These are phyloP conservation scores for Leptoclinus maculatus DNA, from an alignment of 2,797 vertebrate genomes.

Conservation along the genomic window DNA sequence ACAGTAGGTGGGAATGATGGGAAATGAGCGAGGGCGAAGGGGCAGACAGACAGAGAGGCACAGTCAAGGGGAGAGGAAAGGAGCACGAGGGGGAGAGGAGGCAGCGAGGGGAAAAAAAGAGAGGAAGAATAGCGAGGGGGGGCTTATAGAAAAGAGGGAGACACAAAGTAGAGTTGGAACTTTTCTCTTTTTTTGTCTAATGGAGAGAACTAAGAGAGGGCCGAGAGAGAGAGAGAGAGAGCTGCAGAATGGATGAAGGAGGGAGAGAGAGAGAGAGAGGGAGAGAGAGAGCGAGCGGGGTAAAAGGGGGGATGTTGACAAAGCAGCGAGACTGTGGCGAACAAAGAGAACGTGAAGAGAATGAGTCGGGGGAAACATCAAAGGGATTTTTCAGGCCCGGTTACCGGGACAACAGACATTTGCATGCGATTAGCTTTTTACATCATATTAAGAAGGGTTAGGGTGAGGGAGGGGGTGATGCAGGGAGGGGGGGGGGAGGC, in stretches of 20 bases:
- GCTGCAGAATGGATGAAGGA: slow-evolving; percentile 75
- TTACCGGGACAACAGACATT: slow-evolving; percentile 92
- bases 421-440: slow-evolving; percentile 92
- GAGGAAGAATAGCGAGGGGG: slow-evolving; percentile 69
- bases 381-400: slow-evolving; percentile 90
- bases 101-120: slow-evolving; percentile 17
- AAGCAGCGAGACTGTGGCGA: slow-evolving; percentile 87
- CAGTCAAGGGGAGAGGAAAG: slow-evolving; percentile 78
- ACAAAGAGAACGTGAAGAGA: slow-evolving; percentile 90
- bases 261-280: slow-evolving; percentile 59
- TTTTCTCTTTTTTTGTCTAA: slow-evolving; percentile 54
- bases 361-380: slow-evolving; percentile 90
- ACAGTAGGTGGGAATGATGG: slow-evolving; percentile 84
- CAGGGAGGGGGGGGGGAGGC: slow-evolving; percentile 49
- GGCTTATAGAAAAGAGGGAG: slow-evolving; percentile 75
- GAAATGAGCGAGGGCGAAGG: slow-evolving; percentile 84
- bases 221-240: slow-evolving; percentile 66
- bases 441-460: slow-evolving; percentile 88
- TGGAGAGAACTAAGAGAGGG: slow-evolving; percentile 71
- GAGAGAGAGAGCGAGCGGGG: slow-evolving; percentile 54
- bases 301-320: slow-evolving; percentile 84
- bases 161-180: slow-evolving; percentile 80
- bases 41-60: slow-evolving; percentile 84
- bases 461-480: slow-evolving; percentile 74
- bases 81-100: slow-evolving; percentile 62